phyloP scores from a whole-genome alignment of 2,888 invertebrate species.

The Diadegma fenestrale region DNA sequence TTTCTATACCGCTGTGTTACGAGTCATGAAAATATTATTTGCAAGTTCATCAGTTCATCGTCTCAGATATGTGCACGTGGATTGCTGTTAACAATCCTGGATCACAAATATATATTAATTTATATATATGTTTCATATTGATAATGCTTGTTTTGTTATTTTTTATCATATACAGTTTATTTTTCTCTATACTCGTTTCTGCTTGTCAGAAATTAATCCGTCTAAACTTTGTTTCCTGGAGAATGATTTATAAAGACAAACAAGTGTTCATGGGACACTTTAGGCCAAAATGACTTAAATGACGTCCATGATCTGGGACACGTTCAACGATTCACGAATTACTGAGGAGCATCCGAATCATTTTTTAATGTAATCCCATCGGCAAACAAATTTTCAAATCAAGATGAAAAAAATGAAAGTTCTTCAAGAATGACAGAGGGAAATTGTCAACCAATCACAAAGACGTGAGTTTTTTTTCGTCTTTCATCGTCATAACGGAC shows the following conservation, averaged over 20 bases:
- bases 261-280: neutral
- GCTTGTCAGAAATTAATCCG: slow-evolving; percentile 3
- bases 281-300: neutral
- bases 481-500: neutral
- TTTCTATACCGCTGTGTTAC: slow-evolving; percentile 23
- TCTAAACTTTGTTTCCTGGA: neutral
- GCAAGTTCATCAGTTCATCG: slow-evolving; percentile 49
- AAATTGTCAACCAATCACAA: neutral
- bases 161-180: slow-evolving; percentile 22
- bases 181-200: slow-evolving; percentile 15
- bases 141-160: slow-evolving; percentile 25
- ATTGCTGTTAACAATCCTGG: slow-evolving; percentile 35
- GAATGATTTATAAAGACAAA: neutral
- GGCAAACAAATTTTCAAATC: neutral
- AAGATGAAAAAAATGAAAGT: neutral
- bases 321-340: neutral
- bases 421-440: neutral
- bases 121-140: slow-evolving; percentile 21
- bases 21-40: slow-evolving; percentile 33
- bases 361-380: neutral
- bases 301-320: neutral
- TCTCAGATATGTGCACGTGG: slow-evolving; percentile 49
- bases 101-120: slow-evolving; percentile 20
- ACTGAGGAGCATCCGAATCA: neutral
- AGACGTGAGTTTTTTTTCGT: neutral